phyloP scores from a whole-genome alignment of 2,113 vertebrate genomes.

The Zeus faber region DNA sequence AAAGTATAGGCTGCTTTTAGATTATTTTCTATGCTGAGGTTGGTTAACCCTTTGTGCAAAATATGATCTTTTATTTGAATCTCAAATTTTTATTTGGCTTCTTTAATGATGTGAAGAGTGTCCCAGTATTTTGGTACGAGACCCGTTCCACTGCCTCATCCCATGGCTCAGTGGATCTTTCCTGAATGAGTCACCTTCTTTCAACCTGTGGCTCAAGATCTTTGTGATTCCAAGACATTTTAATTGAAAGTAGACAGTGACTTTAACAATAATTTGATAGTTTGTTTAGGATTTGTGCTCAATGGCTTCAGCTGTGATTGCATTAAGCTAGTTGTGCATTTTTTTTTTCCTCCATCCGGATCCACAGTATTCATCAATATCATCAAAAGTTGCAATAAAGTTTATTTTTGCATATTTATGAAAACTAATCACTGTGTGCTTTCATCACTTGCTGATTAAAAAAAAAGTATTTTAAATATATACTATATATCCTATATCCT shows the following conservation, averaged over 20 bases:
- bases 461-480: background rate
- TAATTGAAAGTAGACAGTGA: conserved; percentile 6
- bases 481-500: too few relatives aligned
- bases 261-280: conserved; percentile 30
- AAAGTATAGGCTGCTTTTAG: conserved; percentile 20
- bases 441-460: background rate
- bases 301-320: conserved; percentile 53
- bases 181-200: conserved; percentile 21
- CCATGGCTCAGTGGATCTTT: conserved; percentile 12
- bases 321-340: conserved; percentile 40
- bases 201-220: conserved; percentile 42
- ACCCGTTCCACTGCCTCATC: conserved; percentile 24
- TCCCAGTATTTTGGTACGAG: conserved; percentile 55
- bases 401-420: conserved; percentile 92
- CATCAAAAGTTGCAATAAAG: conserved; percentile 91
- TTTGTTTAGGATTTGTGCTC: conserved; percentile 39
- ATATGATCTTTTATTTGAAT: conserved; percentile 34
- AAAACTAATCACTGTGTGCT: conserved; percentile 8
- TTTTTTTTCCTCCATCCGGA: conserved; percentile 36
- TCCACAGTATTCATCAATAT: conserved; percentile 69
- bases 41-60: conserved; percentile 33
- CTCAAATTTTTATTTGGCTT: too few relatives aligned
- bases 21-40: conserved; percentile 18
- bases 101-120: conserved; percentile 40
- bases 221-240: conserved; percentile 25